Conservation (phyloP, 2,113 vertebrate species). For the Nothoprocta perdicaria region DNA sequence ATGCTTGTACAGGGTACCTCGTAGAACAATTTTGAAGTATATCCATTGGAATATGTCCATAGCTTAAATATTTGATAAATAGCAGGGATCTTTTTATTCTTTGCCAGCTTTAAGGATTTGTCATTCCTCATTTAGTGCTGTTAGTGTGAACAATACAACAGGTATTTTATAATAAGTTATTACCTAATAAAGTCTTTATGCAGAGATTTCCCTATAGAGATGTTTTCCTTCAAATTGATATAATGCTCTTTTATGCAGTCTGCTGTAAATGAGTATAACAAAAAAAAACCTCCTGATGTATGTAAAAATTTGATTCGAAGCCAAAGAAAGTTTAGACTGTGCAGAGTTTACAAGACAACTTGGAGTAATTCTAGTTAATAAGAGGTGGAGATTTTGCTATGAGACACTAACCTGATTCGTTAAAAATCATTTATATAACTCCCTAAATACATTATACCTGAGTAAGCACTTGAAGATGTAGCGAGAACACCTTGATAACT, state of each 20-base stretch:
- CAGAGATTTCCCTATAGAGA: neutral
- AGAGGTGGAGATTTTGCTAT: neutral
- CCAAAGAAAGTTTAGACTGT: neutral
- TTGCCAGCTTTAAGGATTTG: conserved; percentile 64
- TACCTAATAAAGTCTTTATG: neutral
- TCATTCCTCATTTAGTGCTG: conserved; percentile 52
- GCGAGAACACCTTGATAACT: neutral
- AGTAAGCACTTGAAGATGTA: neutral
- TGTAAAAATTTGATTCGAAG: neutral
- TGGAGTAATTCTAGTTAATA: neutral
- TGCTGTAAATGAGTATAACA: neutral
- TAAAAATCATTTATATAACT: neutral
- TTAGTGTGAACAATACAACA: neutral
- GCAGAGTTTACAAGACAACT: neutral
- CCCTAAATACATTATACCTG: neutral
- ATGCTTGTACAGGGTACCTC: neutral
- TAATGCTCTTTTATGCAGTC: neutral
- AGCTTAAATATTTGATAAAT: conserved; percentile 44
- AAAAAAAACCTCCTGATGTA: neutral
- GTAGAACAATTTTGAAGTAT: conserved; percentile 11
- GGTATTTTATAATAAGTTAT: neutral
- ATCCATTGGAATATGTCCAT: neutral
- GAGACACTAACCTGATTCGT: neutral
- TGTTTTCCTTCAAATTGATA: neutral
- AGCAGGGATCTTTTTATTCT: conserved; percentile 43